Evolutionary conservation across 2,797 vertebrate genomes (phyloP).

Genomic region (Syndactyla subalaris): DNA sequence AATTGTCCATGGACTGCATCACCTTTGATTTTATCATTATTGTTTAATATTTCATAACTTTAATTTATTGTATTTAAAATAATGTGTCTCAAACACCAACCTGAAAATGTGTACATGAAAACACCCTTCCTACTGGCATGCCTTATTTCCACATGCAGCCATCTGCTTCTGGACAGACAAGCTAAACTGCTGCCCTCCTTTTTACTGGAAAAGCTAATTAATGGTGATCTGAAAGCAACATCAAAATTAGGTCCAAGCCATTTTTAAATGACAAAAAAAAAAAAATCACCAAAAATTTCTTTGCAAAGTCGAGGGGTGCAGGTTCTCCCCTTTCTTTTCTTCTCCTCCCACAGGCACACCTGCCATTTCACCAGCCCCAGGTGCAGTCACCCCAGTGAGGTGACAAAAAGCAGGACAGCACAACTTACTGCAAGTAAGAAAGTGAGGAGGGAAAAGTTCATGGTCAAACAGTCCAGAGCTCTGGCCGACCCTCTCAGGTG

Average conservation of each 20-base stretch:
- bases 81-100: background rate
- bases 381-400: background rate
- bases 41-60: background rate
- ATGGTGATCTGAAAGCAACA: background rate
- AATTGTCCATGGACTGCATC: background rate
- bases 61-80: background rate
- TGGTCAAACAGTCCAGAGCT: background rate
- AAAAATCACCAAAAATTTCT: background rate
- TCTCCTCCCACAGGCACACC: background rate
- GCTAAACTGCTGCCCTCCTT: background rate
- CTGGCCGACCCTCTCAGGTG: background rate
- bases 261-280: background rate
- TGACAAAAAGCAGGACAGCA: background rate
- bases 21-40: background rate
- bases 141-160: background rate
- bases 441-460: background rate
- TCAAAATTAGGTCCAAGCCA: background rate
- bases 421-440: background rate
- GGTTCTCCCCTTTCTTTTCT: background rate
- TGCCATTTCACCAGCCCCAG: background rate
- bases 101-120: background rate
- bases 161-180: conserved; percentile 23
- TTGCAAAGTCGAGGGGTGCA: background rate
- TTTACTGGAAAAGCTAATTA: conserved; percentile 6
- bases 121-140: background rate